Evolutionary conservation across 2,797 vertebrate genomes (phyloP), one percentile per base, ranked within the genome.

Genomic region (Adelosebastes latens): DNA sequence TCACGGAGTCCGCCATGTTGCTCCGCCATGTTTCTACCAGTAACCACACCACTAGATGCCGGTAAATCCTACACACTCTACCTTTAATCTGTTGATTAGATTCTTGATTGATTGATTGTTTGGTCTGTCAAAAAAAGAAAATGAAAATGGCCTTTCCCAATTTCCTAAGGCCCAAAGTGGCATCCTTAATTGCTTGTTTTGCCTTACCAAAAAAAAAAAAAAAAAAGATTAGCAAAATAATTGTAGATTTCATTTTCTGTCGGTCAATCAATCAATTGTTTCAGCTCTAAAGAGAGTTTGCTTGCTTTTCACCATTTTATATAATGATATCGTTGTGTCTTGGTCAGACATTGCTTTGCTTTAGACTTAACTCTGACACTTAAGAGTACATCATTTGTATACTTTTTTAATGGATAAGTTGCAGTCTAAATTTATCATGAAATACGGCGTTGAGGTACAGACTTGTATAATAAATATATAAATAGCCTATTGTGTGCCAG

Each of bases 211-310:
- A 18, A 46, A 46, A 46, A 16, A 16, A 39, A 10, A 39, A 39
- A 7, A 39, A 39, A 13, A 16, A 6, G 2, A 39, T 42, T 42
- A 14, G 5, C 14, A 16, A 42, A 42, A 42, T 42, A 42, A 0
- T 18, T 46, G 42, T 16, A 46, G 16, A 46, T 46, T 46, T n/a
- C 0, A 46, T 46, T 46, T 46, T 18, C 42, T 46, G 39, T 42
- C 7, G 3, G 7, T 18, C 0, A 3, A 46, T 18, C 0, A 46
- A 46, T 42, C 2, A 0, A 12, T 25, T 5, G 16, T 58, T 56
- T 7, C 14, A 34, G 25, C 25, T 74, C 16, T 13, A 9, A 29
- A 60, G 31, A n/a, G 2, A 27, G 20, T 55, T 64, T 27, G 14
- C 36, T 60, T 36, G 31, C 8, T 66, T 22, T 18, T 36, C 7